Percentiles rank a stretch among this genome's conserved stretches.
Evolutionary conservation across 2,888 invertebrate genomes (phyloP).

Genomic region (Autographa gamma): DNA sequence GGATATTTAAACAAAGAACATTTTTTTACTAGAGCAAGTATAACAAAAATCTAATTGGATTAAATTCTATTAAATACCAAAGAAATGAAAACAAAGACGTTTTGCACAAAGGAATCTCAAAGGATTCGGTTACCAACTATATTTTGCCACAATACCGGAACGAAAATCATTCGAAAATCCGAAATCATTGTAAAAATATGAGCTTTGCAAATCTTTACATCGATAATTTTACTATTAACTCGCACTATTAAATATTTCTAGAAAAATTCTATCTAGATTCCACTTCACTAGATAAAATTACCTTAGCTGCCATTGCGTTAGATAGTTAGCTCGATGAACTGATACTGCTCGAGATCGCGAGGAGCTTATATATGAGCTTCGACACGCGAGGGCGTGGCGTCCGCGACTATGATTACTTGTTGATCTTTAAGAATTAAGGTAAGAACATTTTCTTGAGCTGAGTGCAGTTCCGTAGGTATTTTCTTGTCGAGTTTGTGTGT

Average conservation of each 20-base stretch:
- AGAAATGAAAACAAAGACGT: too few species aligned
- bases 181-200: not conserved
- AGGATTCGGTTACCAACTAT: too few species aligned
- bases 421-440: constrained; percentile 77
- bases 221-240: not conserved
- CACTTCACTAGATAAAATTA: constrained; percentile 68
- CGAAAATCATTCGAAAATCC: too few species aligned
- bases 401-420: constrained; percentile 68
- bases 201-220: not conserved
- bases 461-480: constrained; percentile 43
- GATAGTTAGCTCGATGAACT: constrained; percentile 78
- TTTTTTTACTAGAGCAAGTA: too few species aligned
- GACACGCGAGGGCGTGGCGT: constrained; percentile 79
- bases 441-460: constrained; percentile 37
- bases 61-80: too few species aligned
- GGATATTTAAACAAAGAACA: too few species aligned
- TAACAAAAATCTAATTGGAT: too few species aligned
- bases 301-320: constrained; percentile 86
- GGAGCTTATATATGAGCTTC: constrained; percentile 81
- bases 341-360: constrained; percentile 71
- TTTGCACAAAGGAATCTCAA: too few species aligned
- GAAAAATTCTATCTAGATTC: constrained; percentile 24
- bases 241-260: constrained; percentile 8
- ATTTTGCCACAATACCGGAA: too few species aligned
- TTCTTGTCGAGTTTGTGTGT: not conserved